A percentile compares a stretch with the other conserved stretches of the same genome.
phyloP scores from a whole-genome alignment of 2,797 vertebrate species.

The Muraenolepis orangiensis region DNA sequence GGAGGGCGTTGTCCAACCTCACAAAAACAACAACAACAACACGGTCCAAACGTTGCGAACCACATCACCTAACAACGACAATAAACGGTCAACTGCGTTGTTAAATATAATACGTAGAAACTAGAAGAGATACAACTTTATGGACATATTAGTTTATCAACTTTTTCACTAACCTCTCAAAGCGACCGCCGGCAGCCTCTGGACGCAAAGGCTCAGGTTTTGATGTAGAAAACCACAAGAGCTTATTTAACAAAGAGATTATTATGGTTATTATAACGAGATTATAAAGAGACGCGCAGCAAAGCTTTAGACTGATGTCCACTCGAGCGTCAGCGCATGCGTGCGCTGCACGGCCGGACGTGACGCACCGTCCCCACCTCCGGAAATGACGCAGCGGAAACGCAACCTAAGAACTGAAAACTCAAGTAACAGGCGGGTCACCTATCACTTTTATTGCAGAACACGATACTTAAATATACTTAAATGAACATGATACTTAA shows the following conservation, averaged over 20 bases:
- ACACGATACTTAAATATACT: too few species aligned
- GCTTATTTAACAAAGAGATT: too few species aligned
- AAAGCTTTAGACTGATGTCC: neutral
- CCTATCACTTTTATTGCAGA: neutral
- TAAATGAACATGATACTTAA: too few species aligned
- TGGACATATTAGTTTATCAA: too few species aligned
- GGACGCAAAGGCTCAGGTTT: too few species aligned
- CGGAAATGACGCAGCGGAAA: neutral
- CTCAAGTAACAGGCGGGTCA: neutral
- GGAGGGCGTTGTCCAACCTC: neutral
- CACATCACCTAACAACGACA: too few species aligned
- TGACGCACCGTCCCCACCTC: neutral
- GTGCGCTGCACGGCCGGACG: neutral
- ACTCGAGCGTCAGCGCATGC: neutral
- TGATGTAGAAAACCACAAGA: too few species aligned
- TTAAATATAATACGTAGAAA: too few species aligned
- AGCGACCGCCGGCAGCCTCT: too few species aligned
- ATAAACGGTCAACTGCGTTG: too few species aligned
- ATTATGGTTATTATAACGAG: neutral
- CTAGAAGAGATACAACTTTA: too few species aligned
- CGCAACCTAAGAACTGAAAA: neutral
- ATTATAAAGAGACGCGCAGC: neutral
- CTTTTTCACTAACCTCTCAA: too few species aligned
- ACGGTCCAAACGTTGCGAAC: neutral
- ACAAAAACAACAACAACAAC: neutral